Base-by-base conservation (phyloP, 2,888 invertebrate species). In the Drosophila helvetica region DNA sequence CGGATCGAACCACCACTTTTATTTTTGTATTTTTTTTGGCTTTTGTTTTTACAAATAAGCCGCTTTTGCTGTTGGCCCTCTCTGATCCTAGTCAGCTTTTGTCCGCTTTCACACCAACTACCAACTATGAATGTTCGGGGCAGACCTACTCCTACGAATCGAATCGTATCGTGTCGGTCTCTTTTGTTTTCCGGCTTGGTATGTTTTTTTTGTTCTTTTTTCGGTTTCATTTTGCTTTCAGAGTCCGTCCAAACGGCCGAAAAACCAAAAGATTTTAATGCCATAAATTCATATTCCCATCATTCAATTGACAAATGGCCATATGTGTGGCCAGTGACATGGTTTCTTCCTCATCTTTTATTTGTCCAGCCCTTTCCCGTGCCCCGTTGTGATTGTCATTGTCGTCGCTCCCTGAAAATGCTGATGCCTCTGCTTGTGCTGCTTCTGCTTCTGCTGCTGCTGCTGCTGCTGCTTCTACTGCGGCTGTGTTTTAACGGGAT, bases 271-370 rank as follows among this genome's bases (percentile, higher is more conserved):
- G 70, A 73, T 79, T 83, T 74, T 72, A 76, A 78, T 86, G 66
- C 63, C 62, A 73, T 73, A 80, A 86, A 71, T 73, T 71, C 67
- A 86, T 72, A 75, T 74, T 72, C 73, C 56, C 77, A 79, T 84
- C 87, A 81, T 78, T 86, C 78, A 88, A 86, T 88, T 83, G 78
- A 68, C 71, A 88, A 83, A 81, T 75, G 75, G 74, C 50, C 57
- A 67, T 46, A 57, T 83, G 77, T 48, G 79, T 72, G 75, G 70
- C 55, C 74, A 53, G 73, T 62, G 58, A 65, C 66, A 65, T 73
- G 61, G 53, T 61, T 66, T 53, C 46, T 45, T 33, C 12, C n/a
- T 45, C n/a, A 19, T 30, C 9, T 58, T 58, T 51, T 59, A 33
- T 33, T 33, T 33, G 12, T 12, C 12, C 12, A 33, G 33, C 12